Percentiles rank a stretch among this genome's conserved stretches.
These are phyloP conservation scores for Neoniphon sammara DNA, from an alignment of 2,797 vertebrate genomes.

Conservation along the genomic window DNA sequence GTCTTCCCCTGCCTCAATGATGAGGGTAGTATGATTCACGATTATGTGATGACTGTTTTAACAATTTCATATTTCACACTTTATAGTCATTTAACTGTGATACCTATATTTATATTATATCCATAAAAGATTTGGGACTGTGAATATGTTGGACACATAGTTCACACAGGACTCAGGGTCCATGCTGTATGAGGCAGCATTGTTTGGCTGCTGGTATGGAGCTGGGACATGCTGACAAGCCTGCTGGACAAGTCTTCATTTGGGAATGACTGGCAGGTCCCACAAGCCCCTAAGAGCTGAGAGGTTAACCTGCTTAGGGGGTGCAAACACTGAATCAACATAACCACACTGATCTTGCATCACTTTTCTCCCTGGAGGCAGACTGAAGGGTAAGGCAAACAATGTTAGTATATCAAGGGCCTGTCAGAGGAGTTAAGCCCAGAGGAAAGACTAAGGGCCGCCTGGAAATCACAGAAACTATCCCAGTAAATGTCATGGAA, in stretches of 20 bases:
- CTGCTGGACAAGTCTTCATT: constrained; percentile 61
- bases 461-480: constrained; percentile 29
- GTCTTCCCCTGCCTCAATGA: background rate
- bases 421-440: constrained; percentile 52
- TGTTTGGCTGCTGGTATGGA: constrained; percentile 31
- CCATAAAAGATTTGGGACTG: background rate
- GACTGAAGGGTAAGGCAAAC: constrained; percentile 51
- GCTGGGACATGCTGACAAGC: constrained; percentile 56
- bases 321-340: constrained; percentile 68
- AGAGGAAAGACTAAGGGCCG: constrained; percentile 22
- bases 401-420: constrained; percentile 44
- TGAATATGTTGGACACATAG: background rate
- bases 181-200: background rate
- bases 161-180: background rate
- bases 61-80: constrained; percentile 8
- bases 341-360: constrained; percentile 67
- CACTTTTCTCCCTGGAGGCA: constrained; percentile 54
- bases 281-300: constrained; percentile 51
- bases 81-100: background rate
- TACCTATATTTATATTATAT: background rate
- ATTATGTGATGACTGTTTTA: background rate
- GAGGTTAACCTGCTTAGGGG: constrained; percentile 72
- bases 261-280: constrained; percentile 59
- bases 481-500: background rate
- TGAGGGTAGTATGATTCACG: background rate